Percentiles rank a stretch among this genome's conserved stretches.
phyloP scores from a whole-genome alignment of 2,888 invertebrate species.

The Lithophane socia region DNA sequence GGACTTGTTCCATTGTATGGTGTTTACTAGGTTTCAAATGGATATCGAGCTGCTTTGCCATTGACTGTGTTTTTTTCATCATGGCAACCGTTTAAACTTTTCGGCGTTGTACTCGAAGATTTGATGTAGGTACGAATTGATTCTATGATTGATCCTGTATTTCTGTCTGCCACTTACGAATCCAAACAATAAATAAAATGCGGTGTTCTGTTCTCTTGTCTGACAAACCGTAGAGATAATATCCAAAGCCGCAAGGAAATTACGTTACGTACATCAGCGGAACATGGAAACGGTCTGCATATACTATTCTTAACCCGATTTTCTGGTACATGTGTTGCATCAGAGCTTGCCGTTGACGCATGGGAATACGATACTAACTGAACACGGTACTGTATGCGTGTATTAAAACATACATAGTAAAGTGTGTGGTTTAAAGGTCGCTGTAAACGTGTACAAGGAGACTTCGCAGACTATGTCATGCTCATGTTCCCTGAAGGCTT shows the following conservation, averaged over 20 bases:
- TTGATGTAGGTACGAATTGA: background rate
- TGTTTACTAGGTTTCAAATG: background rate
- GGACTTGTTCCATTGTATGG: slow-evolving; percentile 6
- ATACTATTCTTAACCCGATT: slow-evolving; percentile 70
- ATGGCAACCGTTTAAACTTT: background rate
- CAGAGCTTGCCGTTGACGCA: slow-evolving; percentile 77
- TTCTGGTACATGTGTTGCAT: slow-evolving; percentile 74
- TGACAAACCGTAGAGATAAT: slow-evolving; percentile 25
- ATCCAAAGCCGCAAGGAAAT: slow-evolving; percentile 30
- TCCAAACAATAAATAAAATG: background rate
- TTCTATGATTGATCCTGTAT: background rate
- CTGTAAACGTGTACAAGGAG: slow-evolving; percentile 27
- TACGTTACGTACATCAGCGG: slow-evolving; percentile 35
- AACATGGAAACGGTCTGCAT: slow-evolving; percentile 58
- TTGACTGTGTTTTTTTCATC: background rate
- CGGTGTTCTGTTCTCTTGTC: background rate
- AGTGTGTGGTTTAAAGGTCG: slow-evolving; percentile 45
- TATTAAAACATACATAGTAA: slow-evolving; percentile 50
- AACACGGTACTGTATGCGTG: slow-evolving; percentile 57
- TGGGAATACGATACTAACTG: slow-evolving; percentile 74
- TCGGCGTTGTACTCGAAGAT: background rate
- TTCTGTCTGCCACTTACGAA: slow-evolving; percentile 6
- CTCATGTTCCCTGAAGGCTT: slow-evolving; percentile 17
- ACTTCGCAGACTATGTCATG: slow-evolving; percentile 27
- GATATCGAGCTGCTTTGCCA: background rate